Base-by-base conservation (phyloP, 2,888 invertebrate genomes). In the Didymodactylos carnosus region DNA sequence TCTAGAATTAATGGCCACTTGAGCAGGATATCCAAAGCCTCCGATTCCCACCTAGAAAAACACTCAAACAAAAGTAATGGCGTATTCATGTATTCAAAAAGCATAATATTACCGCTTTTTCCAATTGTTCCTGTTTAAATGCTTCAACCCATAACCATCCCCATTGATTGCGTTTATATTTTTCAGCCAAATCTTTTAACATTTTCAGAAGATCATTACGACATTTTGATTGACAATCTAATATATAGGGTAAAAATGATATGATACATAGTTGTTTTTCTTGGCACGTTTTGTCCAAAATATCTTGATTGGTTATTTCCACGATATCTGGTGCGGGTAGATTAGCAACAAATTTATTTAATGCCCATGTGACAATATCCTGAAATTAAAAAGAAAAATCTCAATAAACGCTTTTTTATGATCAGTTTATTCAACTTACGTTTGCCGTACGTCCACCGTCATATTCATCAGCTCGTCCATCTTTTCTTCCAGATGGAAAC, bases 21-120 rank as follows among this genome's bases (percentile, higher is more conserved):
- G 89, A 1, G 97, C 95, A 2, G 98, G 98, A 84, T 98, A 98
- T 14, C 98, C 98, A 84, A 98, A 98, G 89, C 87, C 98, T 76
- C 98, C 98, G 77, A 98, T 90, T 81, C 93, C 97, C 43, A 73
- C 53, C n/a, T n/a, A n/a, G n/a, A n/a, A n/a, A n/a, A n/a, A n/a
- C n/a, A n/a, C n/a, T n/a, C n/a, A n/a, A n/a, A n/a, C n/a, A n/a
- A n/a, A n/a, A n/a, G n/a, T n/a, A n/a, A n/a, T n/a, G n/a, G n/a
- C n/a, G n/a, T n/a, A n/a, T n/a, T n/a, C n/a, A n/a, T n/a, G n/a
- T n/a, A n/a, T n/a, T n/a, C n/a, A n/a, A n/a, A n/a, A n/a, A n/a
- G n/a, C n/a, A n/a, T n/a, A n/a, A n/a, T n/a, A n/a, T n/a, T n/a
- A n/a, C n/a, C 25, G 49, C 53, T 49, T 70, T 27, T 35, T 72